Base-by-base conservation (phyloP, 2,797 vertebrate species). In the Tapirus indicus region DNA sequence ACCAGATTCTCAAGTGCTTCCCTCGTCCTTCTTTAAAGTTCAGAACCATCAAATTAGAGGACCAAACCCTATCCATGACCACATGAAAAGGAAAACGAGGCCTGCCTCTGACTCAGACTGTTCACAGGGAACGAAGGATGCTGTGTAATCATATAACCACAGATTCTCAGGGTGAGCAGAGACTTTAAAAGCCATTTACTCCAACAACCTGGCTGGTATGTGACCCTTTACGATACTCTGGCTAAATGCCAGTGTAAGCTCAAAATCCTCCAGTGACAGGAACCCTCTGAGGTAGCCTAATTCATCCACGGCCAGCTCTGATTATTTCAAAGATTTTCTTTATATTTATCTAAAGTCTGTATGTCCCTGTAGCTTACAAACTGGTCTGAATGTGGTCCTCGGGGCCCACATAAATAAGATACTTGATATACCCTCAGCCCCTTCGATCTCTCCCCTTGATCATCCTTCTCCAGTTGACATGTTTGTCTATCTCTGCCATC, bases 21-120 rank as follows among this genome's bases (percentile, higher is more conserved):
- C 66, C 60, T 94, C 35, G 44, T 68, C 32, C 82, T 79, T 52
- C 95, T 90, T 87, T 80, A 58, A 89, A 92, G 71, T 84, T 88
- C 60, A 78, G 71, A 95, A 41, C 56, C 91, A 75, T 75, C 94
- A 64, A 84, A 92, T 97, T 78, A 83, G 88, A 97, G 94, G 75
- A 49, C 84, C 77, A 80, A 68, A 68, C 56, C 66, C 84, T 25
- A 25, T 9, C n/a, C 38, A n/a, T 58, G 64, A 93, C 95, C 94
- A 96, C 80, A 96, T 71, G 62, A 97, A 96, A 95, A 78, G 94
- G 68, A 17, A 89, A 93, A 56, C 17, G 94, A 94, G 71, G 58
- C 95, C 72, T 38, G 77, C 35, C 6, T 88, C 71, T 94, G 72
- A 90, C 75, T 97, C 93, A 92, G 6, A 38, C 52, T 17, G 12